Conservation (phyloP, 2,113 vertebrate genomes). For the Chaetorhynchus papuensis region DNA sequence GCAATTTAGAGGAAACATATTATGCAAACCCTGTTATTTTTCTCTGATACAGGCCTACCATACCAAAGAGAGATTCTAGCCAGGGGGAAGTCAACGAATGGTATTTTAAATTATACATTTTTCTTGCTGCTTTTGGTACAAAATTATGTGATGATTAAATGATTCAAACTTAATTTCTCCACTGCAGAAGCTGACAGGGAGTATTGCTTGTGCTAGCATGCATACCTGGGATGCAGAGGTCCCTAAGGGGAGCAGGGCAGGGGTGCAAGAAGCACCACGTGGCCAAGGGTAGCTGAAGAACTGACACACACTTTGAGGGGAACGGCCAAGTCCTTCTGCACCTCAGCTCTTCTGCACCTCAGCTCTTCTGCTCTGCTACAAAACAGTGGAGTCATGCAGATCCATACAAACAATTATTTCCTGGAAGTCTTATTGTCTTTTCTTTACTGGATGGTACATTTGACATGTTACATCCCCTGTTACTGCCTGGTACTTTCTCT, state of each 20-base stretch:
- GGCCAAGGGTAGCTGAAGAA: not conserved
- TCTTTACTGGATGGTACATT: not conserved
- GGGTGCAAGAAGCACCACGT: not conserved
- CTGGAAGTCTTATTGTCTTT: not conserved
- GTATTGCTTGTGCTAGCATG: not conserved
- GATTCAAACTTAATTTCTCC: not conserved
- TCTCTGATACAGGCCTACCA: not conserved
- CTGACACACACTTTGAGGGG: not conserved
- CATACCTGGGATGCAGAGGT: not conserved
- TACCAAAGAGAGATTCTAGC: not conserved
- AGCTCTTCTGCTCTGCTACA: not conserved
- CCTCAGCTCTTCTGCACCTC: not conserved
- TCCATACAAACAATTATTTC: not conserved
- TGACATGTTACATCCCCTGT: not conserved
- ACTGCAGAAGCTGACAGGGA: not conserved
- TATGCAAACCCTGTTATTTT: not conserved
- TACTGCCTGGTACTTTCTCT: not conserved
- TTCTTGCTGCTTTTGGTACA: not conserved
- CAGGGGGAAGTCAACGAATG: not conserved
- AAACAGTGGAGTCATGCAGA: not conserved
- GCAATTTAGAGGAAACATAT: not conserved
- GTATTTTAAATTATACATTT: not conserved
- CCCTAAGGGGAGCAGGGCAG: not conserved
- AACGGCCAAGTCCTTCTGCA: not conserved
- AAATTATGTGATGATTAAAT: not conserved